These are phyloP conservation scores for Hydrozoanthus tunicans DNA, from an alignment of 64 coral and sea anemone genomes.

Conservation along the genomic window DNA sequence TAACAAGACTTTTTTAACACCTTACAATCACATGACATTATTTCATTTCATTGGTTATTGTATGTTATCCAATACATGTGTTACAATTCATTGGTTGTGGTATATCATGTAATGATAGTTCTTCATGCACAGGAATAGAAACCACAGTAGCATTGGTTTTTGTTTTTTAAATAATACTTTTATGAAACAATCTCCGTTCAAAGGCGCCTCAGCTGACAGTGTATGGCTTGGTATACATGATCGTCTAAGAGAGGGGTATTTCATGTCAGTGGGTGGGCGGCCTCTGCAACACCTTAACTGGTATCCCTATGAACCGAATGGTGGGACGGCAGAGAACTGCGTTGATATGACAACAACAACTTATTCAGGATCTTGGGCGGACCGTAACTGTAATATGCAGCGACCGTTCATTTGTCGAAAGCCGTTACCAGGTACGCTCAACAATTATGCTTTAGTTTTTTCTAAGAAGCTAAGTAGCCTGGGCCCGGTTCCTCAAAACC, in stretches of 20 bases:
- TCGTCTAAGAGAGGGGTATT: conserved; percentile 8
- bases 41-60: too few relatives aligned
- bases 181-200: not conserved
- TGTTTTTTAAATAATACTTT: too few relatives aligned
- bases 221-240: conserved; percentile 50
- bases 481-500: too few relatives aligned
- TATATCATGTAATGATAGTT: too few relatives aligned
- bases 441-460: too few relatives aligned
- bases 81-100: too few relatives aligned
- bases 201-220: conserved; percentile 18
- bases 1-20: too few relatives aligned
- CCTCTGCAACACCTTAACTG: conserved; percentile 48
- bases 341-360: conserved; percentile 53
- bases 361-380: conserved; percentile 38
- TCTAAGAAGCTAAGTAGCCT: too few relatives aligned
- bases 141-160: too few relatives aligned
- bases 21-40: too few relatives aligned
- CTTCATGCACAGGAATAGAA: too few relatives aligned
- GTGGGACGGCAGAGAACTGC: conserved; percentile 20
- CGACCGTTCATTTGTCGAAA: conserved; percentile 38
- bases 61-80: too few relatives aligned
- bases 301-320: conserved; percentile 45
- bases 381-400: conserved; percentile 26
- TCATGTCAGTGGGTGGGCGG: conserved; percentile 23
- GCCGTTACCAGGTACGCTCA: conserved; percentile 38